Evolutionary conservation across 2,113 vertebrate species (phyloP).

Genomic region (Sminthopsis crassicaudata): DNA sequence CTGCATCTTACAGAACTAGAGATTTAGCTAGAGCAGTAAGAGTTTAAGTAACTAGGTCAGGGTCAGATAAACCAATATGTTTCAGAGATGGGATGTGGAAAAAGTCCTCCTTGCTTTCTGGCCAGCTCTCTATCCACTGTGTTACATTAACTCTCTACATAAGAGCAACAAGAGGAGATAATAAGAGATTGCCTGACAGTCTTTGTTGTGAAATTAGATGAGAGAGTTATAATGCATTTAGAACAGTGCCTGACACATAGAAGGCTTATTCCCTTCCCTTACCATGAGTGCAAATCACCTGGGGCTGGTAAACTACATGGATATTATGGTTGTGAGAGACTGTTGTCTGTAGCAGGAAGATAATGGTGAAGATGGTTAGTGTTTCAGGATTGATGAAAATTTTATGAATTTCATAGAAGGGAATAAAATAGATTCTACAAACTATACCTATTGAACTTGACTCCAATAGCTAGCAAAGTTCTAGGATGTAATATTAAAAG

Average conservation of each 20-base stretch:
- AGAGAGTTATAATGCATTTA: not conserved
- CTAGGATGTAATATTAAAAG: not conserved
- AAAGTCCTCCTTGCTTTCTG: not conserved
- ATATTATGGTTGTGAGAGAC: not conserved
- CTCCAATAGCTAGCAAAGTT: not conserved
- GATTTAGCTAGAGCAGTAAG: not conserved
- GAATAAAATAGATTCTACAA: not conserved
- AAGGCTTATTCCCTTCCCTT: not conserved
- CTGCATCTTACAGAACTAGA: not conserved
- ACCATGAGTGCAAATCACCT: not conserved
- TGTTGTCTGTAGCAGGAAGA: not conserved
- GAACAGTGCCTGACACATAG: not conserved
- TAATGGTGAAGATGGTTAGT: not conserved
- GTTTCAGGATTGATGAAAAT: not conserved
- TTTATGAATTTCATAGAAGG: not conserved
- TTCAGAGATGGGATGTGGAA: not conserved
- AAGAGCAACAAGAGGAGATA: not conserved
- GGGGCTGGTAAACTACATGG: not conserved
- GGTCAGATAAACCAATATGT: not conserved
- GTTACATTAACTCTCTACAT: not conserved
- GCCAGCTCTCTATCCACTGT: not conserved
- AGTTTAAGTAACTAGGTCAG: not conserved
- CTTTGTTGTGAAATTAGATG: not conserved
- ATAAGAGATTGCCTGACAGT: not conserved
- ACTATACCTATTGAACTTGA: not conserved